Base-by-base conservation (phyloP, 2,888 invertebrate species). In the Bhutanitis thaidina region DNA sequence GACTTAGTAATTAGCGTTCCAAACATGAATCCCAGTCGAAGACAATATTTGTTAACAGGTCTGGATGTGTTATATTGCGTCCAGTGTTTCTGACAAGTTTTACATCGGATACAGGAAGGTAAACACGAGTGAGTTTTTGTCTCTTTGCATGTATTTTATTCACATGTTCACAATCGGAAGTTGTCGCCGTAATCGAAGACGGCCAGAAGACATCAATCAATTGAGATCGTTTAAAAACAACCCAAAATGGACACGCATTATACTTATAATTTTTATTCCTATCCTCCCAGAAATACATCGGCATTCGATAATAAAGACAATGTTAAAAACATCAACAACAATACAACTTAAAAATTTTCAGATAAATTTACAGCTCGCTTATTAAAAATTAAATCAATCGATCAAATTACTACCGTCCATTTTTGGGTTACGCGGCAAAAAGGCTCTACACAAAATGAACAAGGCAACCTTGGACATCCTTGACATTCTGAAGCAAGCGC, bases 401-500 rank as follows among this genome's bases (percentile, higher is more conserved):
- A 41, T 41, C 43, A 46, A 41, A 37, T 46, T 44, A 25, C 25
- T 10, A 30, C 5, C 32, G n/a, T 9, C 36, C 29, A 46, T 36
- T 41, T 51, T 50, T 46, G 36, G 37, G 41, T 46, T 13, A 27
- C 20, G 29, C 36, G 4, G 25, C 13, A 37, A 46, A 41, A 20
- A 46, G 41, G 16, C 30, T 29, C 32, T 52, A 25, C 16, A 27
- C 52, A 37, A 52, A 46, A 32, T 32, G 41, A 43, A 49, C 36
- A 43, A 40, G 44, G 7, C 50, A 43, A 53, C 50, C 51, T 56
- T 51, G 50, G 43, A 34, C 53, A 49, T 49, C 55, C 55, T 53
- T 56, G 55, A 45, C 55, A 56, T 56, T 56, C 40, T 27, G 35
- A 46, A 30, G 7, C 30, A 38, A 25, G 32, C 51, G 40, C 30